Conservation (phyloP, 2,113 vertebrate species). For the Terrapene triunguis region DNA sequence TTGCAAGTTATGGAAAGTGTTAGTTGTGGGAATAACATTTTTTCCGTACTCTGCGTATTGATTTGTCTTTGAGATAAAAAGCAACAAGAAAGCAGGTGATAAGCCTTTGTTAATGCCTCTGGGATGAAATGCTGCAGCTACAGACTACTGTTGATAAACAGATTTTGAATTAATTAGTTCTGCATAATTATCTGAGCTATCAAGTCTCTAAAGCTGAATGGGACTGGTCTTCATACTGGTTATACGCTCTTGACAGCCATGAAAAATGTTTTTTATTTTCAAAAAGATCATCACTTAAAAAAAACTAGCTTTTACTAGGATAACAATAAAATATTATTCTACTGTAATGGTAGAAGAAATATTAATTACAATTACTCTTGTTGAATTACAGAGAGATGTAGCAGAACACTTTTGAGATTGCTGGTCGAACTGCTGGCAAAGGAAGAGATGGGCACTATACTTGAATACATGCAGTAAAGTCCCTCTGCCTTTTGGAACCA, state of each 20-base stretch:
- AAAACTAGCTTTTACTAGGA: slow-evolving; percentile 58
- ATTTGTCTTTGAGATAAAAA: slow-evolving; percentile 78
- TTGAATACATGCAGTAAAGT: background rate
- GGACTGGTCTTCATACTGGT: slow-evolving; percentile 67
- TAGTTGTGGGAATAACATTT: slow-evolving; percentile 67
- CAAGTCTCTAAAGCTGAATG: slow-evolving; percentile 74
- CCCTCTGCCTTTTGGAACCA: background rate
- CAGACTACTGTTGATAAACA: slow-evolving; percentile 84
- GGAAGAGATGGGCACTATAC: background rate
- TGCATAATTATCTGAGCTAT: slow-evolving; percentile 81
- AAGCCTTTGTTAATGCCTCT: slow-evolving; percentile 82
- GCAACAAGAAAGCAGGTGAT: slow-evolving; percentile 80
- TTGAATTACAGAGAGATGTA: slow-evolving; percentile 46
- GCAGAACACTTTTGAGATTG: slow-evolving; percentile 49
- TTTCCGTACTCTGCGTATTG: slow-evolving; percentile 69
- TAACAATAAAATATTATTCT: slow-evolving; percentile 60
- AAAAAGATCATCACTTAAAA: slow-evolving; percentile 30
- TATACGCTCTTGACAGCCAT: slow-evolving; percentile 50
- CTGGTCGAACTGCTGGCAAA: slow-evolving; percentile 36
- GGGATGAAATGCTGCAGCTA: slow-evolving; percentile 78
- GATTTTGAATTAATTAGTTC: slow-evolving; percentile 86
- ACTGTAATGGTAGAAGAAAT: slow-evolving; percentile 43
- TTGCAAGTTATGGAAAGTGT: slow-evolving; percentile 69
- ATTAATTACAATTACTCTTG: slow-evolving; percentile 60
- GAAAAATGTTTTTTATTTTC: slow-evolving; percentile 40